A percentile compares a stretch with the other conserved stretches of the same genome.
These are phyloP conservation scores for Poecilia latipinna DNA, from an alignment of 2,113 vertebrate genomes.

Conservation along the genomic window DNA sequence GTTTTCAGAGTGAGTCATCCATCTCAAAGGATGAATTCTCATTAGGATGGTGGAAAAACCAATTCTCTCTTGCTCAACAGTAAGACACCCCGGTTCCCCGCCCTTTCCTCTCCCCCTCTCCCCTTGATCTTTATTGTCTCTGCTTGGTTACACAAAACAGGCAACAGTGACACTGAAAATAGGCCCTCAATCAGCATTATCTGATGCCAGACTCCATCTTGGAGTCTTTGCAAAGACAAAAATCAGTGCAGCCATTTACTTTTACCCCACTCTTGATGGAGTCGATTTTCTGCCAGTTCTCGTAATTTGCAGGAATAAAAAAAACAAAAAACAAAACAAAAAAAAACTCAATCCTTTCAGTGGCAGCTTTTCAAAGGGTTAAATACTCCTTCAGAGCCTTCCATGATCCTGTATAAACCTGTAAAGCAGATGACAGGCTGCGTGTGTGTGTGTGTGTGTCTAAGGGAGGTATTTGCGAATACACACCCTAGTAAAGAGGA, in stretches of 20 bases:
- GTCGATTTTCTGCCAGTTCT: slow-evolving; percentile 5
- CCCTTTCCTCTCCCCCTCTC: slow-evolving; percentile 30
- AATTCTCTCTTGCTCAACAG: slow-evolving; percentile 65
- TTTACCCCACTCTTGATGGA: background rate
- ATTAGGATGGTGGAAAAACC: slow-evolving; percentile 65
- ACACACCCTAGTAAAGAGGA: slow-evolving; percentile 64
- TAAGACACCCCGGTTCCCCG: background rate
- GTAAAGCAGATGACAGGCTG: slow-evolving; percentile 64
- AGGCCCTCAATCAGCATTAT: slow-evolving; percentile 53
- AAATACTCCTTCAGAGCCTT: slow-evolving; percentile 49
- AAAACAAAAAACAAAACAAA: no score
- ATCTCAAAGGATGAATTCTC: slow-evolving; percentile 66
- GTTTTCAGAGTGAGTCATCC: slow-evolving; percentile 63
- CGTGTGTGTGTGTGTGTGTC: slow-evolving; percentile 41
- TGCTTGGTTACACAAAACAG: slow-evolving; percentile 40
- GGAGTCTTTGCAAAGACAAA: background rate
- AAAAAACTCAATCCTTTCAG: background rate
- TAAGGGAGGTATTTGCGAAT: slow-evolving; percentile 63
- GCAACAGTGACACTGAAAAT: slow-evolving; percentile 33
- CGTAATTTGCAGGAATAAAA: background rate
- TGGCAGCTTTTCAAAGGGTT: slow-evolving; percentile 50
- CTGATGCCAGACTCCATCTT: slow-evolving; percentile 22
- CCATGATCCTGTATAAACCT: slow-evolving; percentile 73
- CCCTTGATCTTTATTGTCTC: slow-evolving; percentile 36
- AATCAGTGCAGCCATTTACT: background rate